phyloP scores from a whole-genome alignment of 2,888 invertebrate genomes.

The Oxyteleia sp. region DNA sequence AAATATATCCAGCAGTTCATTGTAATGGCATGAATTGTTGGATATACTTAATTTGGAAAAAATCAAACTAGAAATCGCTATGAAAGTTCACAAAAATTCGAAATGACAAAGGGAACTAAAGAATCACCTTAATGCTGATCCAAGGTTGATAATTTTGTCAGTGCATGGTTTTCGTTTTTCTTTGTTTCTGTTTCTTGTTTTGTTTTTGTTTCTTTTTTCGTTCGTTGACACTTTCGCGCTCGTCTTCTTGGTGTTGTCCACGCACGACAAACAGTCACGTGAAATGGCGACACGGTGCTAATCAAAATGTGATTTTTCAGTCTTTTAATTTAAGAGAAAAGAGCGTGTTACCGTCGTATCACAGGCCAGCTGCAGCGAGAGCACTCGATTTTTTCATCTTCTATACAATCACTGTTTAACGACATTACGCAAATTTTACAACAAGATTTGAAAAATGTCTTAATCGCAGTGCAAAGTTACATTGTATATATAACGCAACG shows the following conservation, averaged over 20 bases:
- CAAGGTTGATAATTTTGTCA: too few relatives aligned
- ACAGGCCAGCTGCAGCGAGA: slow-evolving; percentile 80
- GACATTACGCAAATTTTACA: slow-evolving; percentile 78
- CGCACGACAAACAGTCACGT: slow-evolving; percentile 70
- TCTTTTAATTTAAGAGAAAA: slow-evolving; percentile 79
- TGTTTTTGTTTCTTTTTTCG: slow-evolving; percentile 1
- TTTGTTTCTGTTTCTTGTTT: neutral
- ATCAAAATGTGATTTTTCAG: slow-evolving; percentile 74
- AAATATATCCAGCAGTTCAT: too few relatives aligned
- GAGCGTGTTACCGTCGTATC: slow-evolving; percentile 80
- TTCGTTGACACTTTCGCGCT: neutral
- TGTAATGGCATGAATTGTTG: too few relatives aligned
- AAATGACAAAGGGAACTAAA: too few relatives aligned
- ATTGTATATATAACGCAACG: slow-evolving; percentile 78
- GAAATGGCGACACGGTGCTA: slow-evolving; percentile 67
- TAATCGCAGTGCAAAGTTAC: slow-evolving; percentile 76
- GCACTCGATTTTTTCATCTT: slow-evolving; percentile 75
- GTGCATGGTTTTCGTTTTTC: too few relatives aligned
- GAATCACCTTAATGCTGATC: too few relatives aligned
- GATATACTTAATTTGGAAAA: too few relatives aligned
- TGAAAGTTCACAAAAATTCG: too few relatives aligned
- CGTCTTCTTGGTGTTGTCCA: slow-evolving; percentile 22
- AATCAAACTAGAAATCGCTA: too few relatives aligned
- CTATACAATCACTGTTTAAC: slow-evolving; percentile 75
- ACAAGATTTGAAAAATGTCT: slow-evolving; percentile 74